Conservation (phyloP, 2,888 invertebrate genomes). For the Pristionchus fissidentatus region DNA sequence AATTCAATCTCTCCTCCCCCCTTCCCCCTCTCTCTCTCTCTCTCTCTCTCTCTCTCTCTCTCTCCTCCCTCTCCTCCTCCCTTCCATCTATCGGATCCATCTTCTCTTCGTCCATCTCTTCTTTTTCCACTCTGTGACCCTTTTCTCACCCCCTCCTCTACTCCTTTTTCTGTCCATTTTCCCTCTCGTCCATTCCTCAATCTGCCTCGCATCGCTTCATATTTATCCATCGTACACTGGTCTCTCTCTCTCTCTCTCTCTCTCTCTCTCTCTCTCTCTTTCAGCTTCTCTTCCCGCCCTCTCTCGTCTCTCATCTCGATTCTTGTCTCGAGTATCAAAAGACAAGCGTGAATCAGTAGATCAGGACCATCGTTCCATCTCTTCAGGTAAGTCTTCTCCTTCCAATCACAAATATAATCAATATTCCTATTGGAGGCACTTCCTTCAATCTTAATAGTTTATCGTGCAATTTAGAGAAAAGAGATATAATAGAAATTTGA, state of each 20-base stretch:
- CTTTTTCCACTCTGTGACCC: conserved; percentile 21
- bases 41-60: background rate
- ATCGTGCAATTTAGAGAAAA: too few relatives aligned
- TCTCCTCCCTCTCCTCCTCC: background rate
- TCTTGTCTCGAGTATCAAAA: background rate
- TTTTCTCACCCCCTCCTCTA: conserved; percentile 28
- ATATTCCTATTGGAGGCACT: too few relatives aligned
- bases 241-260: background rate
- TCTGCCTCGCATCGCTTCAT: background rate
- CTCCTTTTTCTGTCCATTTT: background rate
- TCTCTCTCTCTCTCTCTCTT: conserved; percentile 26
- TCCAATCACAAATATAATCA: too few relatives aligned
- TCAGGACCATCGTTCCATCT: background rate
- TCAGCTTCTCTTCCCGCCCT: background rate
- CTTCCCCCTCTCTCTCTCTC: background rate
- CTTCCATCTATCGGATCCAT: conserved; percentile 24
- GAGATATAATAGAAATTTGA: too few relatives aligned
- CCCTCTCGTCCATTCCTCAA: background rate
- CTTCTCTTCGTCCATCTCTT: conserved; percentile 6
- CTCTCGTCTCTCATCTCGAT: background rate
- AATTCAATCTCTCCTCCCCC: conserved; percentile 13
- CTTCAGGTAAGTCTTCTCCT: conserved; percentile 1
- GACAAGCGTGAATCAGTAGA: background rate
- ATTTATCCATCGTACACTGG: background rate
- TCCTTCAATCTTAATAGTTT: too few relatives aligned